Conservation (phyloP, 2,888 invertebrate genomes). For the Leptarthrus brevirostris region DNA sequence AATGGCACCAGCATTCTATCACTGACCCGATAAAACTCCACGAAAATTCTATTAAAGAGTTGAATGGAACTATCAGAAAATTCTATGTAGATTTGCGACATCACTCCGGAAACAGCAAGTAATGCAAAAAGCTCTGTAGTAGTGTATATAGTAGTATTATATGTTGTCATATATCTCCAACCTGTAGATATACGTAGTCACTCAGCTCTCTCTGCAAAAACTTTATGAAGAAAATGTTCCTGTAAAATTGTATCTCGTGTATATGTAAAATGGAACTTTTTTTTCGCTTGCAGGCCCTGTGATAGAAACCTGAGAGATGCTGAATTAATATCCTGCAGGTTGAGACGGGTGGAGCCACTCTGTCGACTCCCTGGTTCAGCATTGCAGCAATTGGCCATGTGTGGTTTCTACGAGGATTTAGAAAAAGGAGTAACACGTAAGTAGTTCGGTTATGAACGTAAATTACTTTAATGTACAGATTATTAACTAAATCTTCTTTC, state of each 20-base stretch:
- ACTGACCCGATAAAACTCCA: conserved; percentile 7
- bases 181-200: background rate
- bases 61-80: conserved; percentile 3
- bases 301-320: conserved; percentile 80
- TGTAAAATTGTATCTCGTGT: background rate
- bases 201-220: background rate
- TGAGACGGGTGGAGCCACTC: conserved; percentile 73
- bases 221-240: background rate
- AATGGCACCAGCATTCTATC: conserved; percentile 12
- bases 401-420: conserved; percentile 81
- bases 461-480: background rate
- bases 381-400: conserved; percentile 78
- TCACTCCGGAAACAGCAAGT: background rate
- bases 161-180: too few species aligned
- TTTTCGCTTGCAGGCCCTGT: conserved; percentile 71
- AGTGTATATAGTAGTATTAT: background rate
- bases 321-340: conserved; percentile 76
- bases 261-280: background rate
- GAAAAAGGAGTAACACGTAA: conserved; percentile 82
- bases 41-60: conserved; percentile 29
- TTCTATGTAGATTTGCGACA: conserved; percentile 8
- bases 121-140: background rate
- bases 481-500: conserved; percentile 54
- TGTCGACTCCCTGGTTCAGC: conserved; percentile 76
- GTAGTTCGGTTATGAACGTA: conserved; percentile 61